Evolutionary conservation across 2,113 vertebrate species (phyloP), one percentile per base, ranked within the genome.

Genomic region (Grammomys dolichurus): DNA sequence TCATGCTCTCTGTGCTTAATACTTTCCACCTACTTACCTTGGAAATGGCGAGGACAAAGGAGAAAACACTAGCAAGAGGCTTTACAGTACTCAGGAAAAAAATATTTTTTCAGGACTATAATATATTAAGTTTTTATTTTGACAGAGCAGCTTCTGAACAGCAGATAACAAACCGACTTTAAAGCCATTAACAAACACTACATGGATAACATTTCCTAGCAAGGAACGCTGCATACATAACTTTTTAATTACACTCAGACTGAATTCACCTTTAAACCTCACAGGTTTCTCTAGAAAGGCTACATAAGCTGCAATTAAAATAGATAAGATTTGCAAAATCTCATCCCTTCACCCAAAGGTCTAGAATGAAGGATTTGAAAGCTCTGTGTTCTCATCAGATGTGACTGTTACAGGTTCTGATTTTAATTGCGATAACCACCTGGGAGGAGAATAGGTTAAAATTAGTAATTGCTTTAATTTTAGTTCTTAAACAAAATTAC

Each of bases 401-500:
- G n/a, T 86, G 48, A 93, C n/a, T 92, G 46, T 91, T 84, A 56
- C 0, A 94, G 93, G 73, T 91, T 95, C 91, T 92, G 92, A 97
- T 94, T 97, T 97, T 98, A 98, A 98, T 96, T 97, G 92, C 4
- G 10, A 65, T 97, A 96, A 91, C 80, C 96, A 88, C 97, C 58
- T 94, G 91, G 97, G 97, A 97, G 69, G n/a, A 96, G 90, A 89
- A 73, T 33, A 97, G 51, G 82, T 96, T 98, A 97, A 97, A 98
- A 96, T 98, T 97, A 97, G 92, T 91, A 96, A 97, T 96, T 95
- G 90, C 91, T 97, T 96, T 97, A 98, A 97, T 95, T 97, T 96
- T 93, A 95, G 89, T 91, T 97, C 89, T 98, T 96, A 96, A 97
- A 95, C 93, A 97, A 98, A 97, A 98, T 98, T 98, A 97, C 96